Evolutionary conservation across 2,888 invertebrate species (phyloP).

Genomic region (Bombyx huttoni): DNA sequence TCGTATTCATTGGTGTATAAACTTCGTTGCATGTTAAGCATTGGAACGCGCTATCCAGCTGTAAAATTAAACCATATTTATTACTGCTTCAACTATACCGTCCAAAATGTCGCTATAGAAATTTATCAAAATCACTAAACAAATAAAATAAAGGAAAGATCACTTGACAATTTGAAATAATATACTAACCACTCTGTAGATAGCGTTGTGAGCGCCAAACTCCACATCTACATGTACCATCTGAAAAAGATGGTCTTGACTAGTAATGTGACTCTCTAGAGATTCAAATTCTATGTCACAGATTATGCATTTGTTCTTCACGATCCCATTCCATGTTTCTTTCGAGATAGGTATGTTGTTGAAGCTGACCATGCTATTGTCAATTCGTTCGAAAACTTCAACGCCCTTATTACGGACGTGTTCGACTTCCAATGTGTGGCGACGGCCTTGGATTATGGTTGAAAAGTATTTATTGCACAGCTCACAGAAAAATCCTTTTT

Average conservation of each 20-base stretch:
- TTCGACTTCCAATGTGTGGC: not conserved
- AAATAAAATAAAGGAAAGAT: too few relatives aligned
- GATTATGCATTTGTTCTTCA: not conserved
- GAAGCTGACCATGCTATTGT: not conserved
- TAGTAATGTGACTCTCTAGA: not conserved
- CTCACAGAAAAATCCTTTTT: not conserved
- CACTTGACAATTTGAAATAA: not conserved
- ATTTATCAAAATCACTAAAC: too few relatives aligned
- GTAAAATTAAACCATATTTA: too few relatives aligned
- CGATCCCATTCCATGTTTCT: not conserved
- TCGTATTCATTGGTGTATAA: not conserved
- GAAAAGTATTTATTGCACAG: not conserved
- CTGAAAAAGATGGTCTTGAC: not conserved
- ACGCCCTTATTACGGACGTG: not conserved
- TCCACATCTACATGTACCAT: not conserved
- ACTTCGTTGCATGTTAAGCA: not conserved
- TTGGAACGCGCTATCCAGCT: not conserved
- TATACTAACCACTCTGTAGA: not conserved
- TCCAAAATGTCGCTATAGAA: too few relatives aligned
- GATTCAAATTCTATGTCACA: not conserved
- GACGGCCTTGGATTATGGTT: not conserved
- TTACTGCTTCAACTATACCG: too few relatives aligned
- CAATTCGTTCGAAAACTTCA: not conserved
- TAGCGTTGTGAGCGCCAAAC: not conserved
- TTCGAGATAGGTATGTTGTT: not conserved